Evolutionary conservation across 2,888 invertebrate species (phyloP).

Genomic region (Buathra laborator): DNA sequence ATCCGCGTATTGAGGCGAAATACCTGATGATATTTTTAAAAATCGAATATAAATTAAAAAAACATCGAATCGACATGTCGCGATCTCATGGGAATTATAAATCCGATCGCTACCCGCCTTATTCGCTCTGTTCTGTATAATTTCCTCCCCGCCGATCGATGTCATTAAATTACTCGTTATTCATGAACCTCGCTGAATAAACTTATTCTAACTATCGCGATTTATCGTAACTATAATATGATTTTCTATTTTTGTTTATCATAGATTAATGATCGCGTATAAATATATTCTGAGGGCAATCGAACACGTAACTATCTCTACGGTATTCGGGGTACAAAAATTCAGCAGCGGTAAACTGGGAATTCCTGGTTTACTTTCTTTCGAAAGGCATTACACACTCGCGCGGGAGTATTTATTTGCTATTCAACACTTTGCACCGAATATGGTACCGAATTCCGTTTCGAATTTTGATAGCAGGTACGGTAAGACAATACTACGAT

Average conservation of each 20-base stretch:
- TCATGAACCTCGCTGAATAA: neutral
- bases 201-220: neutral
- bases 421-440: slow-evolving; percentile 83
- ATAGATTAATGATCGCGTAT: slow-evolving; percentile 84
- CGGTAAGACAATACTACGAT: neutral
- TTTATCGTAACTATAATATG: neutral
- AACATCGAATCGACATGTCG: too few relatives aligned
- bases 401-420: slow-evolving; percentile 84
- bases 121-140: neutral
- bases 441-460: slow-evolving; percentile 73
- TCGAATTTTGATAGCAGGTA: slow-evolving; percentile 53
- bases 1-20: too few relatives aligned
- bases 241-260: slow-evolving; percentile 6
- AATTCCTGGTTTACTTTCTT: slow-evolving; percentile 80
- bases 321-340: slow-evolving; percentile 84
- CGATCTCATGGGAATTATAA: too few relatives aligned
- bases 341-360: slow-evolving; percentile 81
- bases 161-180: neutral
- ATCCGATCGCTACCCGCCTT: neutral
- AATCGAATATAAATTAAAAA: too few relatives aligned
- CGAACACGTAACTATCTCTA: slow-evolving; percentile 84
- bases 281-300: slow-evolving; percentile 85
- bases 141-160: neutral
- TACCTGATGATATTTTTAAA: neutral
- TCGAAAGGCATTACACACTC: slow-evolving; percentile 83